Evolutionary conservation across 2,888 invertebrate genomes (phyloP), one percentile per base, ranked within the genome.

Genomic region (Nasonovia ribisnigri): DNA sequence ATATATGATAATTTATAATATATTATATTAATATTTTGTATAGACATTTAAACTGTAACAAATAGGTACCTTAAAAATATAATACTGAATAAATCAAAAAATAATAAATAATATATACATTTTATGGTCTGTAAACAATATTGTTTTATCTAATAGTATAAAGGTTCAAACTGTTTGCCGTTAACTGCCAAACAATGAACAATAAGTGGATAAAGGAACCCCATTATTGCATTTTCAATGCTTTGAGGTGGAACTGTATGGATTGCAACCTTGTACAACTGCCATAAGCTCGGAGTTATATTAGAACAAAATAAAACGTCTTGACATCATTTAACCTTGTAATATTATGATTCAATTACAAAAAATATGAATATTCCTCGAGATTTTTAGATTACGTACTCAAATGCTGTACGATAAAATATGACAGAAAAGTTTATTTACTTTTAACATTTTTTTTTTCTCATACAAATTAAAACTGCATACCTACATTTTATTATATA

Each of bases 221-320:
- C 77, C 51, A 42, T 51, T 90, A 77, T 84, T 90, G 42, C 84
- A 48, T 29, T 90, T 84, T 26, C 90, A 29, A 90, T 90, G 77
- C 90, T 90, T 77, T 90, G 29, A 90, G 90, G 51, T 51, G 77
- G 51, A 84, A 84, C 42, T 90, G 84, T 90, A 51, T 42, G 51
- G 51, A 90, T 77, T 84, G 42, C 51, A 51, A 5, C 16, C 4
- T 67, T 90, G 67, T 90, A 67, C 29, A 36, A 90, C 46, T 90
- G n/a, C 43, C 60, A 57, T 43, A 60, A 60, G 46, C n/a, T 20
- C 5, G 11, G 1, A 89, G 43, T 48, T 43, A 29, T 60, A 43
- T 60, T 67, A 67, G 67, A n/a, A 67, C 57, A 29, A 60, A 89
- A 46, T 46, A 89, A 43, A 60, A 88, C 20, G 48, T 51, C 36